Evolutionary conservation across 2,113 vertebrate genomes (phyloP), one percentile per base, ranked within the genome.

Genomic region (Tichodroma muraria): DNA sequence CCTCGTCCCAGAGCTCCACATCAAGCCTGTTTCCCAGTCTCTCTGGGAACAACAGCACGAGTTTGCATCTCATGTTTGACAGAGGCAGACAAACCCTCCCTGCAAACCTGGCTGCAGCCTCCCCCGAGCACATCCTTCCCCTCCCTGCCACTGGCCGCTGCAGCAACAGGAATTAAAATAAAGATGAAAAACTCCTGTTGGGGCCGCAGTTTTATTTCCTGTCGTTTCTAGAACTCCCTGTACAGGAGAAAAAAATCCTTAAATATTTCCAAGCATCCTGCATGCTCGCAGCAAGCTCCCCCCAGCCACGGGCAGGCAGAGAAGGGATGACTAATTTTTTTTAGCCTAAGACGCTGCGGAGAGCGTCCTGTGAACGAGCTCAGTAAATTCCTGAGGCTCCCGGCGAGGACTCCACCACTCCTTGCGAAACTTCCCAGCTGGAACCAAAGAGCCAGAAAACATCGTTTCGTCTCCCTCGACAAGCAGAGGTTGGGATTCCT

Each of bases 361-460:
- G 22, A 95, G 57, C 6, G 24, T 68, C 79, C 75, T 49, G 79
- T 2, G 38, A 81, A 93, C 30, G 9, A 94, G 72, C 69, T 49
- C 73, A 87, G 91, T 84, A n/a, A 86, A 90, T 89, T 94, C 89
- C 80, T 53, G 81, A 96, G 88, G 94, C 70, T 88, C 92, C 52
- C 33, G 8, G 76, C 73, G 66, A 88, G 76, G 87, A 89, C 71
- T 80, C 31, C 5, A 9, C 20, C 5, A 5, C 68, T 81, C 84
- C 85, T 79, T 91, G 83, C 80, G 80, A 89, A 96, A 92, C 71
- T 80, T 81, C 90, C 88, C 94, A 85, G 89, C 82, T 89, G 91
- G 90, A 94, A 84, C 17, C 53, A 0, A 42, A 82, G 72, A 82
- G 53, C 25, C 76, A 81, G 89, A 56, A 80, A 87, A 54, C 66